Conservation (phyloP, 1,140 invertebrate genomes). For the Drosophila baimaii region DNA sequence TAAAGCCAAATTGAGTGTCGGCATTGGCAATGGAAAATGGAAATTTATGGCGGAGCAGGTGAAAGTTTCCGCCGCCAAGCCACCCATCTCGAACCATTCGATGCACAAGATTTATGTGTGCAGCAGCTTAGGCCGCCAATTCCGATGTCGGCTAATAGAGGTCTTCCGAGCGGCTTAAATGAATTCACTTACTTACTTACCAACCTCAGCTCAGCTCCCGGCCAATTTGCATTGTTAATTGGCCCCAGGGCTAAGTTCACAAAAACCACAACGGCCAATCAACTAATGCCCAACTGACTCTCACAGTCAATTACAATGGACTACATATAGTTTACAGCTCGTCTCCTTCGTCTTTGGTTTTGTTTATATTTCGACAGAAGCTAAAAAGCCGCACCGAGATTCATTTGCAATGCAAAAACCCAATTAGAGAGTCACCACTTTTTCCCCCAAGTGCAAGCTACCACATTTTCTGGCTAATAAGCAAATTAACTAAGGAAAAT, state of each 20-base stretch:
- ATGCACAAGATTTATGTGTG: constrained; percentile 59
- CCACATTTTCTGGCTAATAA: constrained; percentile 9
- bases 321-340: constrained; percentile 18
- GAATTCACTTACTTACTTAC: constrained; percentile 43
- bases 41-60: constrained; percentile 75
- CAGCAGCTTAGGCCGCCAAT: constrained; percentile 44
- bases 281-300: constrained; percentile 40
- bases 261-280: constrained; percentile 56
- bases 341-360: constrained; percentile 7
- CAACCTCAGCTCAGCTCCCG: too few relatives aligned
- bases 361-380: constrained; percentile 51
- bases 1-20: constrained; percentile 68
- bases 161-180: constrained; percentile 18
- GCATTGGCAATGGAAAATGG: constrained; percentile 42
- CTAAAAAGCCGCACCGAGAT: constrained; percentile 31
- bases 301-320: constrained; percentile 26
- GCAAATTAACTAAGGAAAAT: constrained; percentile 13
- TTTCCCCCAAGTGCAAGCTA: constrained; percentile 11
- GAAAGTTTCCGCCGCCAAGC: constrained; percentile 56
- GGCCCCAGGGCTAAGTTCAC: constrained; percentile 7
- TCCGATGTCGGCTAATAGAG: constrained; percentile 17
- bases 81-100: constrained; percentile 22
- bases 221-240: constrained; percentile 66
- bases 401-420: constrained; percentile 59
- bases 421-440: constrained; percentile 43